These are phyloP conservation scores for Scylla paramamosain DNA, from an alignment of 1,140 invertebrate genomes.

Conservation along the genomic window DNA sequence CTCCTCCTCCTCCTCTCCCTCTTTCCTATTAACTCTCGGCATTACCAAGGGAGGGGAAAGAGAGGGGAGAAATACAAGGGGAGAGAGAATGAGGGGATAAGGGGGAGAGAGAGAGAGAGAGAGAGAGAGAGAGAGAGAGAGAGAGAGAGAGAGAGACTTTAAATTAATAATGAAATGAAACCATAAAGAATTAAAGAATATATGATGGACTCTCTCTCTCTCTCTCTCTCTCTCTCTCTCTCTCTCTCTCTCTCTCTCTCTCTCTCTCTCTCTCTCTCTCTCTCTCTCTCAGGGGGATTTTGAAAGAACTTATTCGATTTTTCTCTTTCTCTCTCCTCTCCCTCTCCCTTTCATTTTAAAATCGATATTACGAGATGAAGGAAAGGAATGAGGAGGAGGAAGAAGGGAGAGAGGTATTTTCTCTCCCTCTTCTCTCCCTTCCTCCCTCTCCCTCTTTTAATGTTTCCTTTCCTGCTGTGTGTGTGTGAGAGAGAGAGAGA, in stretches of 20 bases:
- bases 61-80: background rate
- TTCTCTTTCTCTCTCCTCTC: too few relatives aligned
- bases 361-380: background rate
- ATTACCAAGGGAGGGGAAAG: background rate
- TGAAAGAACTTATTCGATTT: too few relatives aligned
- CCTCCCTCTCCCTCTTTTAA: background rate
- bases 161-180: constrained; percentile 15
- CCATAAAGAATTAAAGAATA: background rate
- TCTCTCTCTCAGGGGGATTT: background rate
- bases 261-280: constrained; percentile 26
- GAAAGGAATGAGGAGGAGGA: background rate
- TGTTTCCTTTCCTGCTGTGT: background rate
- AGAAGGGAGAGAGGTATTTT: background rate
- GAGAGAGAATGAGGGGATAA: too few relatives aligned
- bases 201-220: background rate
- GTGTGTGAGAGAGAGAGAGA: constrained; percentile 45
- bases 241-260: constrained; percentile 23
- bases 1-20: background rate
- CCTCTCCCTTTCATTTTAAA: too few relatives aligned
- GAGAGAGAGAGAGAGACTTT: background rate
- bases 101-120: background rate
- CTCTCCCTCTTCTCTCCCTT: background rate
- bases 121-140: background rate
- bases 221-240: background rate
- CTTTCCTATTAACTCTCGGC: background rate